Base-by-base conservation (phyloP, 2,113 vertebrate species). In the Hyla sarda region DNA sequence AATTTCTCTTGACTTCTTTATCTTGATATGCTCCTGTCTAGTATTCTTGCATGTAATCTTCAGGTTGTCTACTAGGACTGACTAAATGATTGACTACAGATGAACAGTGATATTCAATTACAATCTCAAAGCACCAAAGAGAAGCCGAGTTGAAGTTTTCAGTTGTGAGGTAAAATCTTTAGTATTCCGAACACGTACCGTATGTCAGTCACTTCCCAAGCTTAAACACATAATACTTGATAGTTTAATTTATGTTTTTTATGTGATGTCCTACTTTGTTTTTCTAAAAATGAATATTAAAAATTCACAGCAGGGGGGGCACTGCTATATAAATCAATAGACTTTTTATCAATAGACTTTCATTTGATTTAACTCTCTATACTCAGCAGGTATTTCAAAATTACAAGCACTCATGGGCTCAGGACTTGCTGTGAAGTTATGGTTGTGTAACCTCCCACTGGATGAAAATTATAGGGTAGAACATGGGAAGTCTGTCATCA, bases 391-490 rank as follows among this genome's bases (percentile, higher is more conserved):
- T 87, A 47, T 60, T 25, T 81, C 21, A 30, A 41, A 74, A 79
- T 87, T 87, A 84, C 34, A 32, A 17, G 30, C 21, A 67, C 71
- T 88, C 82, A 50, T 10, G 87, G 50, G 17, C 84, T 73, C 41
- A 2, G 78, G 87, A 83, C 25, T 88, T 1, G 60, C 81, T 81
- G 75, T 87, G 87, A 90, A 52, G 54, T 14, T 50, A 79, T 19
- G 9, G 14, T 65, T 50, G 84, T 79, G 60, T 62, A 88, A 88
- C 50, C 12, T 87, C 84, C 80, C 58, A 80, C 5, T 72, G 83
- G 16, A 84, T 45, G 41, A 81, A 83, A 91, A 83, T 12, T 60
- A 56, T n/a, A 83, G 28, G 48, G 77, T 45, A 73, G 81, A 67
- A 50, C 62, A 13, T 41, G 75, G 88, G 71, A 56, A 60, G 62